A percentile compares a stretch with the other conserved stretches of the same genome.
These are phyloP conservation scores for Tricholaema leucomelas DNA, from an alignment of 2,113 vertebrate species.

Conservation along the genomic window DNA sequence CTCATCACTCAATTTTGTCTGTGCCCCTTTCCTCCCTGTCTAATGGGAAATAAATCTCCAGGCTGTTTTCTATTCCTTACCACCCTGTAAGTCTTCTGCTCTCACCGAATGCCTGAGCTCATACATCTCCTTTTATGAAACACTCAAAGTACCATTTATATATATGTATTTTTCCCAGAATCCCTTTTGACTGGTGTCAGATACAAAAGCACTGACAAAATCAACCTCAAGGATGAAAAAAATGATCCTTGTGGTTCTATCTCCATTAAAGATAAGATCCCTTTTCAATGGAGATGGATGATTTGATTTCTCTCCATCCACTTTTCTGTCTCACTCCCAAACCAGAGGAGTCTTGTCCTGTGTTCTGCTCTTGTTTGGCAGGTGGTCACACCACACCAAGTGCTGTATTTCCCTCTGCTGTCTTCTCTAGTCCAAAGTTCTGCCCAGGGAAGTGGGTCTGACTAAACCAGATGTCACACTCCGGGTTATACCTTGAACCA, in stretches of 20 bases:
- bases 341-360: neutral
- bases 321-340: neutral
- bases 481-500: neutral
- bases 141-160: neutral
- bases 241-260: neutral
- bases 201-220: neutral
- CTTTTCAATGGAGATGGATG: neutral
- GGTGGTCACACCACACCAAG: neutral
- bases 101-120: neutral
- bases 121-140: neutral
- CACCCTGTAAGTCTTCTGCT: neutral
- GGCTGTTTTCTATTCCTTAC: neutral
- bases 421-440: neutral
- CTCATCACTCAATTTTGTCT: neutral
- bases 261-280: neutral
- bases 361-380: neutral
- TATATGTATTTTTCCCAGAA: neutral
- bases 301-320: neutral
- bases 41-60: constrained; percentile 16
- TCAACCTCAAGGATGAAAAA: neutral
- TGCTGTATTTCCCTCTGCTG: fast-evolving
- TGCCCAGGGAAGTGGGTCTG: neutral
- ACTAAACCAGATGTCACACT: fast-evolving
- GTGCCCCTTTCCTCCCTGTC: neutral
- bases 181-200: neutral